Base-by-base conservation (phyloP, 2,888 invertebrate species). In the Diaprepes abbreviatus region DNA sequence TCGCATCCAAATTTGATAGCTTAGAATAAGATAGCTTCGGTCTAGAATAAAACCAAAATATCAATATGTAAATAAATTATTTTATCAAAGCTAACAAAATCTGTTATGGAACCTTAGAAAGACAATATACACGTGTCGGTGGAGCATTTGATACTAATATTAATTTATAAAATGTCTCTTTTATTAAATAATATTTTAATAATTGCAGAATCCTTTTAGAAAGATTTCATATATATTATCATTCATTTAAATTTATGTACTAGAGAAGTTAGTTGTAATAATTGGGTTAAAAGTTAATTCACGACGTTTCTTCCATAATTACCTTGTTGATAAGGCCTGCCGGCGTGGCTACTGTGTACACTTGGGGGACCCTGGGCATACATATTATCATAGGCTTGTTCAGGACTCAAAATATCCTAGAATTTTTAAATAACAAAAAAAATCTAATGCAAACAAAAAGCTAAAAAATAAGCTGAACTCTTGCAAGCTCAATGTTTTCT, bases 361-460 rank as follows among this genome's bases (percentile, higher is more conserved):
- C 92, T 92, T 79, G 95, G 94, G 78, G 95, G 94, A 83, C 95
- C 93, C 85, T 95, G 95, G 82, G 93, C 93, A 86, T 96, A 96
- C 88, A 95, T 91, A 85, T 93, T 93, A 85, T 96, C 96, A 88
- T 95, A 96, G 82, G 93, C 92, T 87, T 95, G 95, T 85, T 96
- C 96, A 80, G 94, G 93, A 83, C 92, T 92, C 85, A 94, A 90
- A 91, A 94, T 93, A 86, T 95, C 96, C 94, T 95, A 90, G 76
- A 84, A 84, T 79, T 75, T 78, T 76, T 74, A 81, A 83, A 80
- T 79, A 77, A n/a, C n/a, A n/a, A 80, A 69, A 77, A 83, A 83
- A 50, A 45, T 79, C 76, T 73, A 80, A 83, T 80, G 79, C 77
- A 79, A 70, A 64, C 21, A 69, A 74, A 81, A 80, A 79, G 77